Base-by-base conservation (phyloP, 64 coral and sea anemone species). In the Acropora yongei region DNA sequence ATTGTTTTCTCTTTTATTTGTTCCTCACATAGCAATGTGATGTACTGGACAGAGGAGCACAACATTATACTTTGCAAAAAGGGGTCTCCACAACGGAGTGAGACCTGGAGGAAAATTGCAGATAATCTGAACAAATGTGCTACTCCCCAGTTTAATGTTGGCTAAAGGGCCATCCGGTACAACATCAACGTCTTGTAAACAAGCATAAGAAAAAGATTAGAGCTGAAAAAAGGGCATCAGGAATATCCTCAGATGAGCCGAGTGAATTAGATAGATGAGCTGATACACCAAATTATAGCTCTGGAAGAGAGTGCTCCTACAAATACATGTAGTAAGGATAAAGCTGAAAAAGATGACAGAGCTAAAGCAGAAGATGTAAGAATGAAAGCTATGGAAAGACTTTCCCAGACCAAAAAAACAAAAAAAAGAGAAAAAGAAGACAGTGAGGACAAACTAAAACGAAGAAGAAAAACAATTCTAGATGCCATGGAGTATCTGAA, bases 201-300 rank as follows among this genome's bases (percentile, higher is more conserved):
- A 87, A 69, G 67, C 74, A 91, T 44, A 30, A 91, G 72, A 91
- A 91, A 74, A 69, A 87, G 57, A 88, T 88, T 65, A 88, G 86
- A 55, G 86, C 86, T 55, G 86, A 88, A 71, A 71, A 88, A 76
- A 88, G 69, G 42, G 68, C 86, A 17, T 88, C 86, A 88, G 86
- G 86, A 75, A 88, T 91, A 53, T 69, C 89, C 79, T 66, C 89
- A 83, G 89, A 91, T 84, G 78, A 84, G 79, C 90, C 90, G 19
- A 57, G 47, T 85, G 90, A 91, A 74, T 57, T 91, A 61, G 90
- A 91, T 91, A 61, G 90, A 91, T 65, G 60, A 82, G 74, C 68
- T 91, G 57, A 82, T 91, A 69, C 51, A 91, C 50, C 78, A 91
- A 76, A 91, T 85, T 91, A 82, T 91, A 75, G 90, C 65, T 65